Percentiles rank a stretch among this genome's conserved stretches.
Evolutionary conservation across 2,888 invertebrate genomes (phyloP).

Genomic region (Schizotus pectinicornis): DNA sequence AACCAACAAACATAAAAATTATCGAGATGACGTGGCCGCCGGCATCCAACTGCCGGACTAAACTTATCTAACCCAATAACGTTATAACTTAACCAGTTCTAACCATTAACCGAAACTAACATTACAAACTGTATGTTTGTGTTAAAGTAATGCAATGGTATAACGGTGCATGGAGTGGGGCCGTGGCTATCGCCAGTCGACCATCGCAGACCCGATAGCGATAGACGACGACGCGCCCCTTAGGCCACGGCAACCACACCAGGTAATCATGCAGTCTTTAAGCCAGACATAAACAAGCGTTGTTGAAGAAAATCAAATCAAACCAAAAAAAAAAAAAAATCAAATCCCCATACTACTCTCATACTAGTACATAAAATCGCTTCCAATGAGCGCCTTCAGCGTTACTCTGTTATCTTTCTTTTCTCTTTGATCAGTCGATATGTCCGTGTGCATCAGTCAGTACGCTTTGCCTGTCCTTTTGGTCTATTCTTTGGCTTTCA

Average conservation of each 20-base stretch:
- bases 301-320: conserved; percentile 28
- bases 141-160: conserved; percentile 50
- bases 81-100: conserved; percentile 11
- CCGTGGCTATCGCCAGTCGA: conserved; percentile 33
- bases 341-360: background rate
- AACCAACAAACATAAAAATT: conserved; percentile 15
- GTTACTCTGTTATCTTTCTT: conserved; percentile 26
- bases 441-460: conserved; percentile 43
- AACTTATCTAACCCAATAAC: conserved; percentile 9
- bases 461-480: conserved; percentile 53
- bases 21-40: conserved; percentile 27
- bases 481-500: conserved; percentile 57
- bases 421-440: conserved; percentile 30
- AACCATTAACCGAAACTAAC: conserved; percentile 32
- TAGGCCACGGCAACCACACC: conserved; percentile 51
- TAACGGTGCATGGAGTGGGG: conserved; percentile 57
- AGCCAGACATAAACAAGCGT: conserved; percentile 52
- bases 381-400: conserved; percentile 6
- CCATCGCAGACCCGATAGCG: conserved; percentile 17
- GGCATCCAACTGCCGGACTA: conserved; percentile 25
- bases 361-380: background rate
- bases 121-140: conserved; percentile 45
- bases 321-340: conserved; percentile 8
- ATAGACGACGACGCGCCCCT: conserved; percentile 28
- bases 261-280: conserved; percentile 55